Evolutionary conservation across 2,888 invertebrate species (phyloP).

Genomic region (Phyllotreta striolata): DNA sequence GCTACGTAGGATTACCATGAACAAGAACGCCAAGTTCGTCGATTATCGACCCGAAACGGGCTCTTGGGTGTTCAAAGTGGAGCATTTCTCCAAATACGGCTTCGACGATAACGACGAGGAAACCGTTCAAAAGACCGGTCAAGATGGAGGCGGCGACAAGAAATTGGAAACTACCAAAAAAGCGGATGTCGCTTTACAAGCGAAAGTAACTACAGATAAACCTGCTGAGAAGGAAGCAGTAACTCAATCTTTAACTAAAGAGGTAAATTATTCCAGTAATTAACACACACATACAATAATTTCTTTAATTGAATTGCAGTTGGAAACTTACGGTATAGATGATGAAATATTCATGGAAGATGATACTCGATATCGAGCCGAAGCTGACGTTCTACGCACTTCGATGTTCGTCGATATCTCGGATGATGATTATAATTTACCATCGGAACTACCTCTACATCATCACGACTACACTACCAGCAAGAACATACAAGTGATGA

Average conservation of each 20-base stretch:
- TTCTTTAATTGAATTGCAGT: slow-evolving; percentile 16
- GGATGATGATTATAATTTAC: slow-evolving; percentile 46
- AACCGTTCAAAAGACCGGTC: slow-evolving; percentile 35
- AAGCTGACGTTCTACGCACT: slow-evolving; percentile 47
- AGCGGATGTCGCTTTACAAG: slow-evolving; percentile 6
- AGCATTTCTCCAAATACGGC: slow-evolving; percentile 95
- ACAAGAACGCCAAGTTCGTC: slow-evolving; percentile 89
- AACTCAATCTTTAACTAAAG: slow-evolving; percentile 18
- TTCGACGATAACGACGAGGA: slow-evolving; percentile 87
- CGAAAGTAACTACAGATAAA: slow-evolving; percentile 15
- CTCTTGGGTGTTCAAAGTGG: slow-evolving; percentile 96
- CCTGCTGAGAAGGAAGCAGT: slow-evolving; percentile 20
- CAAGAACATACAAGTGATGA: slow-evolving; percentile 49
- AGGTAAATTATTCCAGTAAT: too few species aligned
- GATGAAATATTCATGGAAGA: slow-evolving; percentile 43
- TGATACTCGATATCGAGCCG: slow-evolving; percentile 38
- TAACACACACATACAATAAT: too few species aligned
- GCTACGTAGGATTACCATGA: slow-evolving; percentile 82
- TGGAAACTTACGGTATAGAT: slow-evolving; percentile 38
- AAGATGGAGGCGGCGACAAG: slow-evolving; percentile 25
- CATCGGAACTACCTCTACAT: slow-evolving; percentile 39
- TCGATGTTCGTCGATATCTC: slow-evolving; percentile 50
- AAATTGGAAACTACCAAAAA: slow-evolving; percentile 24
- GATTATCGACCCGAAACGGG: slow-evolving; percentile 96
- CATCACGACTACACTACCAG: slow-evolving; percentile 41